Conservation (phyloP, 2,888 invertebrate species). For the Lepidonotus clava region DNA sequence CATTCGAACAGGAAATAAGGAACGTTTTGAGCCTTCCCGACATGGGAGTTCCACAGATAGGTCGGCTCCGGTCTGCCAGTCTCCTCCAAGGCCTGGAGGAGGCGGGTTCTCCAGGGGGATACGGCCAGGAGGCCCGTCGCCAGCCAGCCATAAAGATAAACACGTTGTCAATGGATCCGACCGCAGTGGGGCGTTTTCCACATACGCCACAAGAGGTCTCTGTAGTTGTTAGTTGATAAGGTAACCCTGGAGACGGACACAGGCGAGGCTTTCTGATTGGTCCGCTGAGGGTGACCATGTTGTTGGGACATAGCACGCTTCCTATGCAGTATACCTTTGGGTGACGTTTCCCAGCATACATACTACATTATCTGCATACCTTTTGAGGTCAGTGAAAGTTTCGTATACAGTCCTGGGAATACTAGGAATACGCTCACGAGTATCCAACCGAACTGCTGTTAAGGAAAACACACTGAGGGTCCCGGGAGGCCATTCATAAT, state of each 20-base stretch:
- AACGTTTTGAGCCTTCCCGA: not conserved
- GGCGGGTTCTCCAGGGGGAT: not conserved
- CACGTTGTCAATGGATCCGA: slow-evolving; percentile 41
- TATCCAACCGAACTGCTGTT: too few relatives aligned
- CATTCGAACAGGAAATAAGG: not conserved
- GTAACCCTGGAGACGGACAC: slow-evolving; percentile 25
- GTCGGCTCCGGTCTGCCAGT: too few relatives aligned
- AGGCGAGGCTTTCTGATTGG: slow-evolving; percentile 11
- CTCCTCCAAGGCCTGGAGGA: too few relatives aligned
- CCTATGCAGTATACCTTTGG: too few relatives aligned
- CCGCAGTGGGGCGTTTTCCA: slow-evolving; percentile 37
- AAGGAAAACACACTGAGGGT: too few relatives aligned
- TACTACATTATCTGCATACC: too few relatives aligned
- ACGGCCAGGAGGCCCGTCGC: not conserved
- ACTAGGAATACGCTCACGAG: too few relatives aligned
- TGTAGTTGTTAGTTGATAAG: slow-evolving; percentile 22
- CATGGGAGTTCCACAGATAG: not conserved
- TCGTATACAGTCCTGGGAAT: too few relatives aligned
- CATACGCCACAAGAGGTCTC: slow-evolving; percentile 22
- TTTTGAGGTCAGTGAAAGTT: too few relatives aligned
- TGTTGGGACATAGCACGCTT: not conserved
- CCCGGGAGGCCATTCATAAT: too few relatives aligned
- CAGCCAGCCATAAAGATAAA: slow-evolving; percentile 51
- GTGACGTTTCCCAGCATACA: too few relatives aligned
- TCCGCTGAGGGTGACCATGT: not conserved